These are phyloP conservation scores for Brachyhypopomus gauderio DNA, from an alignment of 2,113 vertebrate genomes.

Conservation along the genomic window DNA sequence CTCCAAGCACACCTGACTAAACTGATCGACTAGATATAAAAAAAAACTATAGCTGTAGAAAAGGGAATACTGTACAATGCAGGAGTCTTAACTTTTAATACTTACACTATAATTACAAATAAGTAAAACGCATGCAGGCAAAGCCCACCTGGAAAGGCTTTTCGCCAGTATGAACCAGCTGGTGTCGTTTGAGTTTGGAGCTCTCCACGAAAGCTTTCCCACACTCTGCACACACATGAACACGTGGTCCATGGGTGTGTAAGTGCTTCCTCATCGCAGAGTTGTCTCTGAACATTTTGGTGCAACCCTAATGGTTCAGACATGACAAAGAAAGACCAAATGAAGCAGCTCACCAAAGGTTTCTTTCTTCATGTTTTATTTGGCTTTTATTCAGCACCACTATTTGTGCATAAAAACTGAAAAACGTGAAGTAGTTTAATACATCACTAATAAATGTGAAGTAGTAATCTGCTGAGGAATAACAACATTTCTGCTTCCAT, in stretches of 20 bases:
- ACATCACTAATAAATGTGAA: too few relatives aligned
- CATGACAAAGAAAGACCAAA: too few relatives aligned
- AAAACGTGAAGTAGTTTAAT: too few relatives aligned
- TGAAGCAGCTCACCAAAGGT: not conserved
- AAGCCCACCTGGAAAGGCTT: conserved; percentile 93
- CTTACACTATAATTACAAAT: too few relatives aligned
- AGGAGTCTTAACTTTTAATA: too few relatives aligned
- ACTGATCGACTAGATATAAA: not conserved
- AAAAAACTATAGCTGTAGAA: too few relatives aligned
- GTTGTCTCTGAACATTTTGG: conserved; percentile 99
- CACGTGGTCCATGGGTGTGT: conserved; percentile 94
- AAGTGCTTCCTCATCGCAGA: conserved; percentile 98
- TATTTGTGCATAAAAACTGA: too few relatives aligned
- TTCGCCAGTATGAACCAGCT: conserved; percentile 99
- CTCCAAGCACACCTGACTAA: not conserved
- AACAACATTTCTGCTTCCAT: not conserved
- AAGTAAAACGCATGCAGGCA: not conserved
- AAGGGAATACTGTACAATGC: too few relatives aligned
- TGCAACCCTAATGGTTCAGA: conserved; percentile 82
- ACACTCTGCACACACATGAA: conserved; percentile 96
- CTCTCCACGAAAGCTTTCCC: conserved; percentile 98
- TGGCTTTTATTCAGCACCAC: too few relatives aligned
- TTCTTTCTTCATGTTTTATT: too few relatives aligned
- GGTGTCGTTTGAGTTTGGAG: conserved; percentile 96
- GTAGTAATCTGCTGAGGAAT: not conserved